Conservation (phyloP, 2,113 vertebrate species). For the Ailuropoda melanoleuca region DNA sequence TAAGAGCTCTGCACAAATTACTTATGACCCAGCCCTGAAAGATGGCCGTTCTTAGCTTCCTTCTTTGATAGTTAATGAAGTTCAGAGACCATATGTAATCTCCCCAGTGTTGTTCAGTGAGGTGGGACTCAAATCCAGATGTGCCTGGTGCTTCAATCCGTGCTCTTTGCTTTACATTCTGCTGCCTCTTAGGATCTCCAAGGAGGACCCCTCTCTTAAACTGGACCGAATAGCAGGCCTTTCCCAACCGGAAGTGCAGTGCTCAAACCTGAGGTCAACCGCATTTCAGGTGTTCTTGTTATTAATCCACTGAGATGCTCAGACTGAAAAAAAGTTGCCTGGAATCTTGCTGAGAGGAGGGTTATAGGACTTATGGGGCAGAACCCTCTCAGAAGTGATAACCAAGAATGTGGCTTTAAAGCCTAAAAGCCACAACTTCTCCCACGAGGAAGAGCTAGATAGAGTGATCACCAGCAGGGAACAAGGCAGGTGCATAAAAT, state of each 20-base stretch:
- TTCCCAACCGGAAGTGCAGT: not conserved
- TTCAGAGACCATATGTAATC: not conserved
- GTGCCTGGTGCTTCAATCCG: not conserved
- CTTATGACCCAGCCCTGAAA: not conserved
- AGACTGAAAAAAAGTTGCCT: not conserved
- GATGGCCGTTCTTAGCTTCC: not conserved
- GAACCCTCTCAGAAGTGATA: not conserved
- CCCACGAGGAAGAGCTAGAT: not conserved
- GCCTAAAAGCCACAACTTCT: not conserved
- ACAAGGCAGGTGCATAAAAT: not conserved
- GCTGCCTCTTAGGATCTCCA: not conserved
- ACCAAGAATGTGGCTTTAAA: not conserved
- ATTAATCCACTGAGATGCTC: not conserved
- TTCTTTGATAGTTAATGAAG: not conserved
- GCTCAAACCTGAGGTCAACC: not conserved
- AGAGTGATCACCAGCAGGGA: not conserved
- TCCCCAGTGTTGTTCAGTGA: not conserved
- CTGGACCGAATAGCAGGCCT: not conserved
- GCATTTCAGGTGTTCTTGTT: not conserved
- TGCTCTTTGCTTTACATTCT: not conserved
- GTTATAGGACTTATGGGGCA: not conserved
- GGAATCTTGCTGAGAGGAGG: not conserved
- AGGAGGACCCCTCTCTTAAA: not conserved
- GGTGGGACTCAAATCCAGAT: not conserved
- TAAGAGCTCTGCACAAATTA: not conserved